phyloP scores from a whole-genome alignment of 2,797 vertebrate genomes.

The Anguilla megastoma region DNA sequence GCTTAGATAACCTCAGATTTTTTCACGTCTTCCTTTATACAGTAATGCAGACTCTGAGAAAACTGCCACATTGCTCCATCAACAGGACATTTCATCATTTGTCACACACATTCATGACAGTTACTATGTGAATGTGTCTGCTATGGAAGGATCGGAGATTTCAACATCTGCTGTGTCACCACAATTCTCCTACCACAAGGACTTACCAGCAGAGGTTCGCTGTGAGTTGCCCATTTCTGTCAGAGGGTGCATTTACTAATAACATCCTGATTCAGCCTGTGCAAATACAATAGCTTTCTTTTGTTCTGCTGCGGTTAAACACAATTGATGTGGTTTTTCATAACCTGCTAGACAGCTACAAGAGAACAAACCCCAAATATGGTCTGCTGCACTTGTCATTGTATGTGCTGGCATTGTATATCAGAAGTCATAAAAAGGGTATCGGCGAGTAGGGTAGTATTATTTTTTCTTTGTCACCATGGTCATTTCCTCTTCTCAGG shows the following conservation, averaged over 20 bases:
- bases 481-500: slow-evolving; percentile 10
- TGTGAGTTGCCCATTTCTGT: slow-evolving; percentile 25
- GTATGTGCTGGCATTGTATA: neutral
- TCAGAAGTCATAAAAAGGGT: neutral
- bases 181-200: slow-evolving; percentile 18
- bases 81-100: slow-evolving; percentile 27
- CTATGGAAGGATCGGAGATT: neutral
- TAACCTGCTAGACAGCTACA: neutral
- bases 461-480: neutral
- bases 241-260: neutral
- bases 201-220: neutral
- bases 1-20: neutral
- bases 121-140: slow-evolving; percentile 27
- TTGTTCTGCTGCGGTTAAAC: neutral
- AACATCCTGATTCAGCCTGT: neutral
- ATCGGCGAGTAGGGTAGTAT: neutral
- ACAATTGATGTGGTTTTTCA: neutral
- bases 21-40: neutral
- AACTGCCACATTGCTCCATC: neutral
- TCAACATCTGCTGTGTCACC: neutral
- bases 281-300: neutral
- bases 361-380: neutral
- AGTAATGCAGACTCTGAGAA: neutral
- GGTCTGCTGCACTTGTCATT: neutral
- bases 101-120: slow-evolving; percentile 19